These are phyloP conservation scores for Lasioglossum malachurum DNA, from an alignment of 2,888 invertebrate species.

Conservation along the genomic window DNA sequence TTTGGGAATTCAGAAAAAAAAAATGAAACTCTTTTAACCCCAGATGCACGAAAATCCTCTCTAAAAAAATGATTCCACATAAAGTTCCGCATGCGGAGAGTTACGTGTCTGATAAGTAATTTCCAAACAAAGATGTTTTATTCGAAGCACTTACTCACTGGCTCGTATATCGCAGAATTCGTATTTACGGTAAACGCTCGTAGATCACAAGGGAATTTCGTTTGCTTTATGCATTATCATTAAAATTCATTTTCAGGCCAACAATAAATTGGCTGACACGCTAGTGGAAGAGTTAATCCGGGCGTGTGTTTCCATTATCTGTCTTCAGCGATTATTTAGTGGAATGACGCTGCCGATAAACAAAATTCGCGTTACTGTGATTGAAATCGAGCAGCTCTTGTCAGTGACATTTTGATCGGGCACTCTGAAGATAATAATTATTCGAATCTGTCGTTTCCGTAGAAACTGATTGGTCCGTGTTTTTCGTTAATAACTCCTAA, in stretches of 20 bases:
- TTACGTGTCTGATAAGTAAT: neutral
- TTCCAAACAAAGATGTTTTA: neutral
- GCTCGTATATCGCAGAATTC: neutral
- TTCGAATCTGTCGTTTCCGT: neutral
- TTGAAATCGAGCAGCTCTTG: neutral
- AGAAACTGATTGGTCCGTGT: too few species aligned
- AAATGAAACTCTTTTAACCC: too few species aligned
- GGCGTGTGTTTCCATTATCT: neutral
- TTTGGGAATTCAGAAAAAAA: neutral
- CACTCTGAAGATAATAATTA: neutral
- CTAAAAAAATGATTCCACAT: neutral
- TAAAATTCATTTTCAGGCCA: neutral
- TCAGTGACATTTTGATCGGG: neutral
- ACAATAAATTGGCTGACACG: neutral
- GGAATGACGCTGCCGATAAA: neutral
- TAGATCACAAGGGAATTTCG: neutral
- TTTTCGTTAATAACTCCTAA: too few species aligned
- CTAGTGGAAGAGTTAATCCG: neutral
- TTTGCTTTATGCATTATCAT: neutral
- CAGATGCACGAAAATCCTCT: neutral
- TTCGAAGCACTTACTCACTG: neutral
- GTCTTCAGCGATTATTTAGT: neutral
- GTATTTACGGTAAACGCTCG: neutral
- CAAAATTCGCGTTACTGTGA: neutral
- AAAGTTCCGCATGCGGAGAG: neutral